Evolutionary conservation across 2,797 vertebrate species (phyloP), one percentile per base, ranked within the genome.

Genomic region (Pteropus rufus): DNA sequence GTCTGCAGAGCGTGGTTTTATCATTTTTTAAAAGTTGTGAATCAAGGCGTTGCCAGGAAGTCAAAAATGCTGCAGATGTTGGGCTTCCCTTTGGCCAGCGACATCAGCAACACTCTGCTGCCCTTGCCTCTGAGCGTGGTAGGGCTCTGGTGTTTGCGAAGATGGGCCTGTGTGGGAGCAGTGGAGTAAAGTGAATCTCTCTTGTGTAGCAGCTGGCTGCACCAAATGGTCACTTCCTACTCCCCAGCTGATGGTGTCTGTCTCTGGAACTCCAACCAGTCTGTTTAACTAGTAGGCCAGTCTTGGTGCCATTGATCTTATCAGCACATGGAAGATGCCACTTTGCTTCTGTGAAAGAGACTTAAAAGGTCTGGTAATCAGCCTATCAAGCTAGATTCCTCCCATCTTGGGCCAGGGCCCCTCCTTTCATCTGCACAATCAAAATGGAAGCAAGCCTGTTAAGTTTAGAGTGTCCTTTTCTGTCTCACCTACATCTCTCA

Each of bases 271-370:
- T 5, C 26, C 36, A 39, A 3, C 58, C 15, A 4, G 15, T 62
- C 29, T 39, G 24, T 76, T 67, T 67, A 60, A 54, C 65, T 8
- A 5, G 26, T 85, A 76, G 77, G 56, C 58, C 67, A 83, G 8
- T 60, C 62, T 29, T 73, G 2, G 64, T 44, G 29, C 86, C n/a
- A 72, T 34, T 41, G 29, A 23, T 70, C 56, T 87, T 87, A 70
- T 12, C 41, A 36, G 60, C 44, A 39, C 31, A 24, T 10, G 23
- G n/a, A 70, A 77, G 77, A 41, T 46, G 79, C 52, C 29, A 7
- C 54, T 87, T 67, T 93, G 52, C 29, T 60, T 93, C 75, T 80
- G 39, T 89, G 60, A 64, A 91, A 91, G 69, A 88, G 60, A 56
- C 64, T 93, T 82, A 29, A 79, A 41, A 58, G 39, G 24, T 65